Base-by-base conservation (phyloP, 2,888 invertebrate genomes). In the Sialis lutaria region DNA sequence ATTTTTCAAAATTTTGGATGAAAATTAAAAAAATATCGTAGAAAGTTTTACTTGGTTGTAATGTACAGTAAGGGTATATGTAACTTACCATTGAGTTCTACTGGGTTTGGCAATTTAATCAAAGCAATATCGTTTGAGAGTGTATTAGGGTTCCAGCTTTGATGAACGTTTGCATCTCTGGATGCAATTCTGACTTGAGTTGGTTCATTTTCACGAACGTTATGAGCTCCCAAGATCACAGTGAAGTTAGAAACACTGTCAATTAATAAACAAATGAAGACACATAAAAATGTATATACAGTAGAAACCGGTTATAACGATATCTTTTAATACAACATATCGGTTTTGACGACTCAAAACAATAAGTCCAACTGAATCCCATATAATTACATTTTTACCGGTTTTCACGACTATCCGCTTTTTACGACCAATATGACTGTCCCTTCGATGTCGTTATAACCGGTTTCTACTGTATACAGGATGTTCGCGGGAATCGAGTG, bases 101-200 rank as follows among this genome's bases (percentile, higher is more conserved):
- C 62, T 6, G 58, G 47, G 35, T 56, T 49, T 6, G 65, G 62
- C 49, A 71, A 53, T 43, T 58, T 59, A 34, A 71, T 57, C n/a
- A 71, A 48, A 4, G 69, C 69, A 45, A 71, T 62, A 49, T 72
- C 70, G 51, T 70, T 64, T 7, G 50, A 46, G 7, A 65, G 53
- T 9, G 56, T 57, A 2, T 50, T 33, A 1, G 59, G 12, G 22
- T 59, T 53, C 61, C 64, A 67, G 0, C 56, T 32, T 48, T 64
- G 61, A 52, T 70, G 69, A 1, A 64, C 58, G 40, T 37, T 46
- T 42, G 49, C 53, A 8, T 52, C 50, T 2, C 49, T 51, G 44
- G 56, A 48, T 39, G 48, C 51, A 43, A 51, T 34, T 10, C 52
- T 41, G 7, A 53, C 49, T 47, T 51, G 53, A 12, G 48, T 45